Conservation (phyloP, 2,113 vertebrate genomes). For the Litocranius walleri region DNA sequence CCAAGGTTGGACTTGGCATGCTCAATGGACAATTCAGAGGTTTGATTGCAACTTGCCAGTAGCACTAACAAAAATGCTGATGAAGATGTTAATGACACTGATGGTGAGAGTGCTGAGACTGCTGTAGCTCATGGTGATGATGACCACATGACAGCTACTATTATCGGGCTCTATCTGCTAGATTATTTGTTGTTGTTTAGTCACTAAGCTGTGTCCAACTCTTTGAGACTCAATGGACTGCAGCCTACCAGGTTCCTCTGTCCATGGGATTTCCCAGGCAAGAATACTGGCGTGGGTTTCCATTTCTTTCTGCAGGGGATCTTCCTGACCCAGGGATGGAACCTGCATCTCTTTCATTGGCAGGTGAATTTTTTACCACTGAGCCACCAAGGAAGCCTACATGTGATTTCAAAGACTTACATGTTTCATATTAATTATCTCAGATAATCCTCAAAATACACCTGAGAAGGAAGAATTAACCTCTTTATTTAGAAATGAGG, state of each 20-base stretch:
- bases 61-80: neutral
- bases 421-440: neutral
- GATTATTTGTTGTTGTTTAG: neutral
- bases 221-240: neutral
- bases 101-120: no score
- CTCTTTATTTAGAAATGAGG: neutral
- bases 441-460: neutral
- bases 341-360: neutral
- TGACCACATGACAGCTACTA: no score
- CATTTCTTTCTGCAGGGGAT: neutral
- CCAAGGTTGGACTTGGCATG: neutral
- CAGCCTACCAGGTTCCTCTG: neutral
- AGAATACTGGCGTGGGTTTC: neutral
- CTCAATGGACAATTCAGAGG: neutral
- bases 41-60: neutral
- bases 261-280: neutral
- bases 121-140: neutral
- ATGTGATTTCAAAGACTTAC: neutral
- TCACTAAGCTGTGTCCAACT: neutral
- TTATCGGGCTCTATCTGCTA: neutral
- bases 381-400: neutral
- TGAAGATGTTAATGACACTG: neutral
- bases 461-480: neutral
- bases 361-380: neutral
- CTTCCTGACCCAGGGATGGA: neutral